Base-by-base conservation (phyloP, 2,113 vertebrate genomes). In the Mus pahari region DNA sequence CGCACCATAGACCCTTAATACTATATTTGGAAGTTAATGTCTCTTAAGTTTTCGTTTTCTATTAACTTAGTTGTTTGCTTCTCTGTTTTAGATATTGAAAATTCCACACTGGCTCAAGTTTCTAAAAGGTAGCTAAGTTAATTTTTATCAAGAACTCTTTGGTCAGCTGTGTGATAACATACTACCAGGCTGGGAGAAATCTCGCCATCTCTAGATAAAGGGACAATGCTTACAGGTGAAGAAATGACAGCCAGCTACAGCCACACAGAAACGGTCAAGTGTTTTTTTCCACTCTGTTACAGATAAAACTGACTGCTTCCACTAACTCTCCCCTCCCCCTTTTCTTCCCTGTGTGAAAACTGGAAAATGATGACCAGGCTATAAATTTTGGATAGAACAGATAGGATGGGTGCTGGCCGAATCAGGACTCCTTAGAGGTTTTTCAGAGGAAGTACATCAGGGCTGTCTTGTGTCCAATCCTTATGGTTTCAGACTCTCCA, bases 121-220 rank as follows among this genome's bases (percentile, higher is more conserved):
- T 71, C 60, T 96, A 81, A 92, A 95, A 74, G 28, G 4, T 1
- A 92, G 1, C 28, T 82, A 84, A 19, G 31, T 70, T 96, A 53
- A 20, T 86, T 58, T 89, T 94, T 55, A 64, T 5, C 42, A 90
- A 86, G 48, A 17, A 33, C 53, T 62, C 39, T 71, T 33, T 8
- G 79, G 55, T 42, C 20, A 82, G 66, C 7, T 73, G 1, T 42
- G 53, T 3, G 48, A 19, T 14, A 78, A 58, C 1, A 1, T 6
- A 48, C 33, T 42, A 19, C n/a, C 36, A 89, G 42, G 75, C 24
- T 45, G 13, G 13, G 39, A 79, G 83, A 68, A 33, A 42, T 74
- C 50, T 94, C 19, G 45, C 13, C 74, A 6, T 78, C 20, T 70
- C 70, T 48, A 22, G 9, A 45, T 17, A 31, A 90, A 48, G 48